Conservation (phyloP, 1,140 invertebrate genomes). For the Bombus breviceps region DNA sequence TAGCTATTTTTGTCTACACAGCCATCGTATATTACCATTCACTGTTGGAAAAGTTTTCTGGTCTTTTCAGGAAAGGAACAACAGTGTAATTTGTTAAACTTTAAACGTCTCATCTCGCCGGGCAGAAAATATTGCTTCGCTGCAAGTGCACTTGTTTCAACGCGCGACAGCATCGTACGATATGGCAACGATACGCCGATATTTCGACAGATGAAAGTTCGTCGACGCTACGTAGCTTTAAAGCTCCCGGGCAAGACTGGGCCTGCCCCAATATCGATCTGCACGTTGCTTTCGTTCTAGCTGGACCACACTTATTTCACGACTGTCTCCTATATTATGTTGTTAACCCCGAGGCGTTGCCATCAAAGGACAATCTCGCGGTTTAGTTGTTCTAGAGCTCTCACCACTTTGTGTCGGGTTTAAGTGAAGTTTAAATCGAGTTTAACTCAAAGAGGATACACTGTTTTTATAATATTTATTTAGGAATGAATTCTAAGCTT, state of each 20-base stretch:
- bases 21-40: neutral
- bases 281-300: slow-evolving; percentile 24
- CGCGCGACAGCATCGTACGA: neutral
- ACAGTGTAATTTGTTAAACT: neutral
- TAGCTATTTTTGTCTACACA: no score
- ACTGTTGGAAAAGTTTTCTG: neutral
- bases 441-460: neutral
- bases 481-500: neutral
- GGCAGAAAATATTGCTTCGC: neutral
- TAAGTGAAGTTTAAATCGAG: neutral
- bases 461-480: neutral
- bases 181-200: neutral
- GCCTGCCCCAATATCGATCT: slow-evolving; percentile 73
- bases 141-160: neutral
- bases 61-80: neutral
- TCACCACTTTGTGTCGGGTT: neutral
- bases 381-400: neutral
- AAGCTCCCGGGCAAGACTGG: slow-evolving; percentile 53
- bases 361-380: neutral
- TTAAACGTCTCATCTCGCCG: no score
- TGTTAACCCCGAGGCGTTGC: neutral
- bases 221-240: slow-evolving; percentile 37
- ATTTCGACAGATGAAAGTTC: slow-evolving; percentile 37
- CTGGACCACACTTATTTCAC: slow-evolving; percentile 53
- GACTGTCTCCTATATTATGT: neutral